Conservation (phyloP, 2,888 invertebrate species). For the Drosophila ezoana region DNA sequence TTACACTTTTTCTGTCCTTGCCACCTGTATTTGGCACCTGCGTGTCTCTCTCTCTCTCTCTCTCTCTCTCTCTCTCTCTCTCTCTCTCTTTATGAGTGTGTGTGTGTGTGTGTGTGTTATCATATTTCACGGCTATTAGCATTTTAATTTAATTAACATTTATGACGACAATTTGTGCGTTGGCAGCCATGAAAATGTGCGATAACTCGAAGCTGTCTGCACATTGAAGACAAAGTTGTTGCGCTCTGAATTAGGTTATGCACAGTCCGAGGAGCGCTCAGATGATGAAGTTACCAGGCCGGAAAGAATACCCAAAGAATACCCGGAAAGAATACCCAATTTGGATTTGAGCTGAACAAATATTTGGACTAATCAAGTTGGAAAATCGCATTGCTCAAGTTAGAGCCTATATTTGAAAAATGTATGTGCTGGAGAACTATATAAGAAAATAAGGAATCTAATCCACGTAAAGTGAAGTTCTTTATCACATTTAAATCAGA, state of each 20-base stretch:
- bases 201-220: slow-evolving; percentile 34
- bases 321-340: background rate
- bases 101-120: slow-evolving; percentile 59
- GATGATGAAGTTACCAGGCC: background rate
- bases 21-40: slow-evolving; percentile 29
- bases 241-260: slow-evolving; percentile 24
- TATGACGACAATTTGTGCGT: slow-evolving; percentile 72
- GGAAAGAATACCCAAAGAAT: background rate
- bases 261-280: background rate
- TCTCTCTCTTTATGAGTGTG: slow-evolving; percentile 7
- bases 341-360: background rate
- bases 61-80: slow-evolving; percentile 22
- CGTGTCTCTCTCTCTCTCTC: slow-evolving; percentile 12
- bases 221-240: slow-evolving; percentile 6
- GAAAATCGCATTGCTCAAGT: no score
- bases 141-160: slow-evolving; percentile 79
- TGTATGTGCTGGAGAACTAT: no score
- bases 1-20: slow-evolving; percentile 54
- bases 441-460: no score
- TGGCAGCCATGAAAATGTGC: slow-evolving; percentile 47
- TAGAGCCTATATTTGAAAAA: no score
- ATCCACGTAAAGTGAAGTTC: no score
- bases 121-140: slow-evolving; percentile 80
- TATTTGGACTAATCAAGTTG: background rate
- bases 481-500: no score